Evolutionary conservation across 2,888 invertebrate genomes (phyloP), one percentile per base, ranked within the genome.

Genomic region (Trichopria drosophilae): DNA sequence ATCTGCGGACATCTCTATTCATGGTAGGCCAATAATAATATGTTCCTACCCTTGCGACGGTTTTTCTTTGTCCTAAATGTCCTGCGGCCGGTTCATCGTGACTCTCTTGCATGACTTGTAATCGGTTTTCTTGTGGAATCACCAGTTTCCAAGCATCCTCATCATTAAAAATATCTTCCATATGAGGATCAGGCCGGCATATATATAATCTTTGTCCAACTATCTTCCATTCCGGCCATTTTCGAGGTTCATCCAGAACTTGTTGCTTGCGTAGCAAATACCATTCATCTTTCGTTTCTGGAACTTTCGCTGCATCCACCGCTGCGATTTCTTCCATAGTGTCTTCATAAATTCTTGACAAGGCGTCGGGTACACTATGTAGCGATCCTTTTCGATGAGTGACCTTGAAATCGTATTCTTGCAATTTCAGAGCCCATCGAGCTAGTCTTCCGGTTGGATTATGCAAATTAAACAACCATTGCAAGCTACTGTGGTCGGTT

Each of bases 401-500:
- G 4, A 63, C 41, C 0, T 49, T 24, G 19, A 59, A 59, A 32
- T 54, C 39, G 23, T 53, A 57, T n/a, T 55, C 59, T 18, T 53
- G 55, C 0, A 63, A 39, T 16, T 55, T 41, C 3, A 63, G 37
- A 10, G 55, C 43, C 55, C 56, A 53, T 4, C 51, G 9, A 6
- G 57, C 60, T n/a, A 63, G 34, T 15, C 59, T 18, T 6, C 60
- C 61, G 1, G 43, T 28, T 3, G 62, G 59, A 34, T 32, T 45
- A 9, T 18, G 59, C 4, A 61, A 22, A 10, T 50, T 55, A 4
- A 51, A 46, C 1, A 65, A 36, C 65, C 63, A 67, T 6, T 40
- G 29, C 1, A 67, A 31, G 9, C 55, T 56, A 10, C 39, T 23
- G n/a, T 66, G 65, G 18, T 66, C 63, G 0, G 62, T 67, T 0